phyloP scores from a whole-genome alignment of 2,113 vertebrate species.

The Colaptes auratus region DNA sequence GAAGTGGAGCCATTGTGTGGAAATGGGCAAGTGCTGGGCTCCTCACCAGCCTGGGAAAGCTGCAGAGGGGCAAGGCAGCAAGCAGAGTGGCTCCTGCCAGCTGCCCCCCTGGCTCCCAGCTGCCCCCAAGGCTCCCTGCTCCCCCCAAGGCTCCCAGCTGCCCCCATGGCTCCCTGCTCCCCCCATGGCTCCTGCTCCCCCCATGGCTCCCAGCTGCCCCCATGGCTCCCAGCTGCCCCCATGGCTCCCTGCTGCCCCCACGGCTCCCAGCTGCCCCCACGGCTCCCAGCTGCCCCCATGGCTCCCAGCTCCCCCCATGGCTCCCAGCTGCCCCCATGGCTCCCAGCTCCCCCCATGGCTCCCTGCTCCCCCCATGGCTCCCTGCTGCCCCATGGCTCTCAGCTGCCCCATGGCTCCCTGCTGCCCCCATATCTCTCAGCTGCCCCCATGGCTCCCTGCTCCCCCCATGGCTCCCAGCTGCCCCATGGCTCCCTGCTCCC shows the following conservation, averaged over 20 bases:
- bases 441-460: neutral
- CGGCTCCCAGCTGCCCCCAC: conserved; percentile 7
- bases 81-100: conserved; percentile 9
- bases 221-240: neutral
- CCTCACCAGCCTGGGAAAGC: conserved; percentile 50
- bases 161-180: no score
- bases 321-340: no score
- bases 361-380: conserved; percentile 31
- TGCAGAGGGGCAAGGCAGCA: neutral
- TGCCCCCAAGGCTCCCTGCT: neutral
- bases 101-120: neutral
- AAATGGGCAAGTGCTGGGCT: conserved; percentile 25
- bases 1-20: conserved; percentile 73
- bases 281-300: neutral
- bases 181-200: conserved; percentile 13
- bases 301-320: no score
- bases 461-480: no score
- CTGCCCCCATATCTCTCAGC: neutral
- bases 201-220: neutral
- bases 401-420: neutral
- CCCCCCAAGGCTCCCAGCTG: no score
- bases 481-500: no score
- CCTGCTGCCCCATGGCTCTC: neutral
- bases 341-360: neutral
- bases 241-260: neutral